Percentiles rank a stretch among this genome's conserved stretches.
These are phyloP conservation scores for Caenorhabditis plicata DNA, from an alignment of 2,888 invertebrate genomes.

Conservation along the genomic window DNA sequence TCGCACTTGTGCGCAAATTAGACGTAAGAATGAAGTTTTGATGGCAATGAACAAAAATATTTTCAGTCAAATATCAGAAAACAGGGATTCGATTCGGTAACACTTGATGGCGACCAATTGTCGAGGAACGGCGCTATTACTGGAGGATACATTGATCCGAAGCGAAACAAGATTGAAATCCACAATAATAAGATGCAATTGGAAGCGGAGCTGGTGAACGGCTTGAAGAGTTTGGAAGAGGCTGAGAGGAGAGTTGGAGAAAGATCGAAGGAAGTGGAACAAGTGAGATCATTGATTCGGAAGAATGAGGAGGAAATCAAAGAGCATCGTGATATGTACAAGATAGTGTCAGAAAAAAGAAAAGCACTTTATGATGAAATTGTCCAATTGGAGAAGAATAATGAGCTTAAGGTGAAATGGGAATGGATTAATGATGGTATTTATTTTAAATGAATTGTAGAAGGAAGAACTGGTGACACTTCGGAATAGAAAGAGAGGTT, in stretches of 20 bases:
- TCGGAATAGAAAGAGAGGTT: slow-evolving; percentile 44
- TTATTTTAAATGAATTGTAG: slow-evolving; percentile 12
- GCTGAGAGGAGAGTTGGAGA: slow-evolving; percentile 18
- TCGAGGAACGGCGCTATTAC: slow-evolving; percentile 91
- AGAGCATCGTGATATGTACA: slow-evolving; percentile 36
- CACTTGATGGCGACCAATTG: slow-evolving; percentile 79
- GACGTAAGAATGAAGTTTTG: slow-evolving; percentile 81
- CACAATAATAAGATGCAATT: slow-evolving; percentile 69
- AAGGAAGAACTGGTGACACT: slow-evolving; percentile 43
- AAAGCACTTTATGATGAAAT: slow-evolving; percentile 41
- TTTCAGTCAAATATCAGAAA: slow-evolving; percentile 77
- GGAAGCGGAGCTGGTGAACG: slow-evolving; percentile 14
- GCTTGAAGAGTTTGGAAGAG: slow-evolving; percentile 9
- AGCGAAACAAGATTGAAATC: slow-evolving; percentile 87
- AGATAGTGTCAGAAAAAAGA: slow-evolving; percentile 33
- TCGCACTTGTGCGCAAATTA: slow-evolving; percentile 74
- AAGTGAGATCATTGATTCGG: slow-evolving; percentile 25
- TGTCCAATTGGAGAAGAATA: slow-evolving; percentile 17
- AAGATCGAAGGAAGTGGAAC: slow-evolving; percentile 30
- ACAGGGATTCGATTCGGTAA: slow-evolving; percentile 96
- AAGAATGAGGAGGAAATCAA: slow-evolving; percentile 45
- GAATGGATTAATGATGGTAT: slow-evolving; percentile 1
- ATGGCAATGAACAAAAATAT: not conserved
- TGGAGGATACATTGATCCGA: slow-evolving; percentile 95
- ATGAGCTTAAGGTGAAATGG: slow-evolving; percentile 45